Conservation (phyloP, 1,140 invertebrate genomes). For the Philopotamus ludificatus region DNA sequence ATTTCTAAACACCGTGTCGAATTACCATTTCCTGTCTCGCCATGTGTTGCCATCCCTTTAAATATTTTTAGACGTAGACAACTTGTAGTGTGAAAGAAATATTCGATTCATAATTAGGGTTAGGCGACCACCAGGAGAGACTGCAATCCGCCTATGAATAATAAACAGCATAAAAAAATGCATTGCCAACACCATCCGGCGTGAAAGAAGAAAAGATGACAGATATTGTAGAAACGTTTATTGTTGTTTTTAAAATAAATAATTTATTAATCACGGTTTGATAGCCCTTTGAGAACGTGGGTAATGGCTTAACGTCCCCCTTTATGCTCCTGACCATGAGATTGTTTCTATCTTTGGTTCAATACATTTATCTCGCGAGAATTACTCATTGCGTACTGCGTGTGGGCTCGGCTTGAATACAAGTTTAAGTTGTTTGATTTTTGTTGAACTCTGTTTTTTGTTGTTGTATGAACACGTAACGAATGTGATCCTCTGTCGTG, state of each 20-base stretch:
- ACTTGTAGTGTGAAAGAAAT: not conserved
- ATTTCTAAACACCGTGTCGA: slow-evolving; percentile 12
- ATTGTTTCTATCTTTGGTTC: slow-evolving; percentile 33
- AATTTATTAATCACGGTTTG: too few relatives aligned
- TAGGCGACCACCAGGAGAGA: not conserved
- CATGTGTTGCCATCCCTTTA: slow-evolving; percentile 7
- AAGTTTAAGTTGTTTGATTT: too few relatives aligned
- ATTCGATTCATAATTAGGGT: not conserved
- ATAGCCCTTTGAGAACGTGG: too few relatives aligned
- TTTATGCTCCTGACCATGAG: slow-evolving; percentile 8
- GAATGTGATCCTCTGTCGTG: too few relatives aligned
- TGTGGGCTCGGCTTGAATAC: too few relatives aligned
- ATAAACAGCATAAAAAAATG: not conserved
- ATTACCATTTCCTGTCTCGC: slow-evolving; percentile 8
- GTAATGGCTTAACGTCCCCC: too few relatives aligned
- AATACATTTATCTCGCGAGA: slow-evolving; percentile 26
- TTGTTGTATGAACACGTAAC: too few relatives aligned
- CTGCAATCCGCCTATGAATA: not conserved
- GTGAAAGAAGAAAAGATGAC: too few relatives aligned
- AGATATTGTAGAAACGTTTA: too few relatives aligned
- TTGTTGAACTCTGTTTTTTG: too few relatives aligned
- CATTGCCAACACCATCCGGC: too few relatives aligned
- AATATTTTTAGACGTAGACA: not conserved
- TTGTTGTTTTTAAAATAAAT: too few relatives aligned
- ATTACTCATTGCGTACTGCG: slow-evolving; percentile 23